These are phyloP conservation scores for Atta texana DNA, from an alignment of 1,140 invertebrate genomes.

Conservation along the genomic window DNA sequence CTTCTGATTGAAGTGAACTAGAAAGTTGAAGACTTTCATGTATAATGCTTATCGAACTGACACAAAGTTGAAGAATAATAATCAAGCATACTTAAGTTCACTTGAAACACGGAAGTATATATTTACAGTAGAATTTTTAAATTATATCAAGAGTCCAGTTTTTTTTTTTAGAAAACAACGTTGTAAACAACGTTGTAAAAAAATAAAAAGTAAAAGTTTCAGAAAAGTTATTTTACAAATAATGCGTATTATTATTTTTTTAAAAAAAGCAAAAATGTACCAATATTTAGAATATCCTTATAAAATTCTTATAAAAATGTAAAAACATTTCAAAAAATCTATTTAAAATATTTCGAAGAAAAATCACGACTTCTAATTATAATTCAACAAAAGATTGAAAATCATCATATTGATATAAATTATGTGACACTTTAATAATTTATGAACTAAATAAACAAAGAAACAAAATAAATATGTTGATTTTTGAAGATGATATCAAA, in stretches of 20 bases:
- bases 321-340: not conserved
- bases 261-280: not conserved
- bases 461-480: not conserved
- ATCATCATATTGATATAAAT: not conserved
- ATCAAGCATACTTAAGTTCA: not conserved
- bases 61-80: not conserved
- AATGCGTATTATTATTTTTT: not conserved
- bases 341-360: not conserved
- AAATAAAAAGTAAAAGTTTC: not conserved
- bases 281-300: not conserved
- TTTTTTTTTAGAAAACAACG: not conserved
- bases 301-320: not conserved
- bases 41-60: slow-evolving; percentile 1
- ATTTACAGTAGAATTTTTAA: not conserved
- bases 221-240: not conserved
- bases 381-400: not conserved
- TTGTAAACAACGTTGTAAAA: not conserved
- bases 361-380: not conserved
- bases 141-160: not conserved
- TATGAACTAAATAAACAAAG: not conserved
- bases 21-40: not conserved
- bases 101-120: not conserved
- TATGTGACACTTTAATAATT: not conserved
- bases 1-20: slow-evolving; percentile 49
- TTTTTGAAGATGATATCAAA: not conserved